phyloP scores from a whole-genome alignment of 2,113 vertebrate genomes.

The Anoura caudifer region DNA sequence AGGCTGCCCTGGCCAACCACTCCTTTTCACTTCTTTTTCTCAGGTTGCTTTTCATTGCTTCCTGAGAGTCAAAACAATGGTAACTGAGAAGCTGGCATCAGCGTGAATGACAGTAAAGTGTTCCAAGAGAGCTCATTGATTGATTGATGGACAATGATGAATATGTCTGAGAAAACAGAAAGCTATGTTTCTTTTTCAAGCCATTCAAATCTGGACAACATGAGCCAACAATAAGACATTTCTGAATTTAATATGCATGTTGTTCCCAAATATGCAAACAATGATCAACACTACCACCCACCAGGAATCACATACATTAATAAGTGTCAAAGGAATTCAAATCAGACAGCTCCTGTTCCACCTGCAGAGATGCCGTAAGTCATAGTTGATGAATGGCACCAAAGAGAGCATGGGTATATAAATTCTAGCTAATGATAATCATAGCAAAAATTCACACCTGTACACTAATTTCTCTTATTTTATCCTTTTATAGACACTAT shows the following conservation, averaged over 20 bases:
- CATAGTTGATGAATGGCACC: conserved; percentile 36
- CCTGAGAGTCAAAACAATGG: conserved; percentile 66
- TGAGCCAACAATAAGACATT: conserved; percentile 49
- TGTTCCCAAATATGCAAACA: conserved; percentile 52
- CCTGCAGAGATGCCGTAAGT: conserved; percentile 37
- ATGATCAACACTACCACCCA: conserved; percentile 13
- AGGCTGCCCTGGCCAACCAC: background rate
- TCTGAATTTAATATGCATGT: conserved; percentile 58
- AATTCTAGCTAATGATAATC: conserved; percentile 32
- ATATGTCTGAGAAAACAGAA: conserved; percentile 56
- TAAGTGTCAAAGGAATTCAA: conserved; percentile 58
- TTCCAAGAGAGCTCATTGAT: conserved; percentile 53
- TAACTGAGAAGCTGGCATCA: conserved; percentile 55
- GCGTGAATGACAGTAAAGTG: conserved; percentile 52
- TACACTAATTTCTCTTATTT: background rate
- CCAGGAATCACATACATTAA: conserved; percentile 50
- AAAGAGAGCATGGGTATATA: conserved; percentile 1
- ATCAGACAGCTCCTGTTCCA: conserved; percentile 42
- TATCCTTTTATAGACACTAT: background rate
- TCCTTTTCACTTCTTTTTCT: conserved; percentile 52
- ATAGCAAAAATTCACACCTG: background rate
- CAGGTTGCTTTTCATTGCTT: conserved; percentile 55
- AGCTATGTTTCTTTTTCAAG: conserved; percentile 62
- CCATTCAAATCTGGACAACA: conserved; percentile 61
- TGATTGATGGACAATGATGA: conserved; percentile 56